These are phyloP conservation scores for Halisarca cf. caerulea DNA, from an alignment of 37 sponge, comb jelly and placozoan genomes.

Conservation along the genomic window DNA sequence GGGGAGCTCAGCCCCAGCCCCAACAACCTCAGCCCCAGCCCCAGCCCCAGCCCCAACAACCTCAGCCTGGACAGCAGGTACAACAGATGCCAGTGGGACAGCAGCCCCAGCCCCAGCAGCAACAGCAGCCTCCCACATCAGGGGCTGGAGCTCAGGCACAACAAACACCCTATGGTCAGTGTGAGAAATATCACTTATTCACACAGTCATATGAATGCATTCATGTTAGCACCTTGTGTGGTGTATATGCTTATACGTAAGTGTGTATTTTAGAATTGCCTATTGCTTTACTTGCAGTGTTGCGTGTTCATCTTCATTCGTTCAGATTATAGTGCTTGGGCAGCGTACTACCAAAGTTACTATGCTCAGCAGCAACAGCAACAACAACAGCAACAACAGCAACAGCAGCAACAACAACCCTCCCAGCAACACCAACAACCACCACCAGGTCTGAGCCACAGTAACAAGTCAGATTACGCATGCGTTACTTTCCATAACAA, in stretches of 20 bases:
- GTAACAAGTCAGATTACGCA: too few relatives aligned
- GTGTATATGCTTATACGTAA: too few relatives aligned
- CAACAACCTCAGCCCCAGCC: constrained; percentile 42
- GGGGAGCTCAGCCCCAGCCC: constrained; percentile 21
- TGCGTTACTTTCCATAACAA: too few relatives aligned
- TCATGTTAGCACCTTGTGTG: too few relatives aligned
- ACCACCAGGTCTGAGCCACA: neutral
- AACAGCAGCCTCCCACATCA: neutral
- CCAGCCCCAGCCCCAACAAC: constrained; percentile 33
- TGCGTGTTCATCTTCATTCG: neutral
- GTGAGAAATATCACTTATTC: too few relatives aligned
- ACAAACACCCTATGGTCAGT: too few relatives aligned
- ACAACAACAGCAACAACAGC: constrained; percentile 40
- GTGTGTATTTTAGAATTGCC: neutral
- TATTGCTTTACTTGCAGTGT: neutral
- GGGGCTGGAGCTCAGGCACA: too few relatives aligned
- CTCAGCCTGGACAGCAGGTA: constrained; percentile 14
- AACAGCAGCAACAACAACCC: constrained; percentile 29
- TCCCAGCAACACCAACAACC: neutral
- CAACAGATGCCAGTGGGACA: constrained; percentile 18
- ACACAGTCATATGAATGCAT: too few relatives aligned
- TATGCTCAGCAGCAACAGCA: constrained; percentile 43
- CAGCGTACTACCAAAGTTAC: constrained; percentile 83
- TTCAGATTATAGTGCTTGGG: constrained; percentile 72
- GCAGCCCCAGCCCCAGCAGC: neutral